These are phyloP conservation scores for Lochmaea capreae DNA, from an alignment of 2,888 invertebrate genomes.

Conservation along the genomic window DNA sequence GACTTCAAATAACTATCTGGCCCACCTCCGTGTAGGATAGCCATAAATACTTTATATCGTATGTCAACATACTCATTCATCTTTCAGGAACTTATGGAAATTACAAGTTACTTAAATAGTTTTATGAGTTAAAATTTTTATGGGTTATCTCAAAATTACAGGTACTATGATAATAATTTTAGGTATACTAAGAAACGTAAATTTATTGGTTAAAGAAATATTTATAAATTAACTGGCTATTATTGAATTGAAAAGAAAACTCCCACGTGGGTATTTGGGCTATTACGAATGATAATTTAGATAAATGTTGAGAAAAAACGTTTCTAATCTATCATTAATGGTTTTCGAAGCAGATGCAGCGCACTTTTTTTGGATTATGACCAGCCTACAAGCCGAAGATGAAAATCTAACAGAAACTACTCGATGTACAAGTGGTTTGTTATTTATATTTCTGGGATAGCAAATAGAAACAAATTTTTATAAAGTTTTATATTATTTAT, in stretches of 20 bases:
- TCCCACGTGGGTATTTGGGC: constrained; percentile 7
- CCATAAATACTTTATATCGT: neutral
- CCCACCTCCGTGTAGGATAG: neutral
- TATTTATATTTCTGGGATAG: neutral
- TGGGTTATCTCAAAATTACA: constrained; percentile 8
- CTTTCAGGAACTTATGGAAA: constrained; percentile 17
- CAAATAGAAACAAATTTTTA: neutral
- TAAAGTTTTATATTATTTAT: too few relatives aligned
- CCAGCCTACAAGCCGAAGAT: neutral
- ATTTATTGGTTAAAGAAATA: constrained; percentile 18
- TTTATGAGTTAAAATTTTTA: constrained; percentile 19
- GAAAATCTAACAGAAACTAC: neutral
- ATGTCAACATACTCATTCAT: constrained; percentile 22
- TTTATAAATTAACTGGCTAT: constrained; percentile 17
- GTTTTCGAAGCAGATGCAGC: neutral
- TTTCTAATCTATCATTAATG: neutral
- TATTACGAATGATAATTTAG: constrained; percentile 7
- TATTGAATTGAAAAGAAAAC: constrained; percentile 14
- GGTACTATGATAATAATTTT: neutral
- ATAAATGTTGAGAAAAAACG: neutral
- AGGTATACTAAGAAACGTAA: constrained; percentile 3
- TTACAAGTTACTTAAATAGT: constrained; percentile 18
- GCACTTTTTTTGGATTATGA: neutral
- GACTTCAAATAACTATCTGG: neutral
- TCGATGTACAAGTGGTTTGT: neutral